A percentile compares a stretch with the other conserved stretches of the same genome.
Evolutionary conservation across 2,888 invertebrate genomes (phyloP).

Genomic region (Strigamia transsilvanica): DNA sequence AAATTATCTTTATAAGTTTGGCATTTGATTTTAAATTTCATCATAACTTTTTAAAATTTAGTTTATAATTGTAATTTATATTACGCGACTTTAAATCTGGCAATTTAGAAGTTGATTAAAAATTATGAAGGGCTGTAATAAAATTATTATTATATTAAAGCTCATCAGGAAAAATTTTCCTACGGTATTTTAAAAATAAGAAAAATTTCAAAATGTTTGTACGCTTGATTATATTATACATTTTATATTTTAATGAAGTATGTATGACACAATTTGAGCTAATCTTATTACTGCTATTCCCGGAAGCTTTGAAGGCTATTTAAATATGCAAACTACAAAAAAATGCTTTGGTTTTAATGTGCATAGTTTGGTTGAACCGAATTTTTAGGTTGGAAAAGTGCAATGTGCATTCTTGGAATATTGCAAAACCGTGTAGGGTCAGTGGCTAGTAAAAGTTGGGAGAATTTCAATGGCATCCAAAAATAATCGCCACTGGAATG

Average conservation of each 20-base stretch:
- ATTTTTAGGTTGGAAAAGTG: neutral
- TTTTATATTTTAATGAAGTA: neutral
- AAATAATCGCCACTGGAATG: conserved; percentile 10
- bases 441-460: neutral
- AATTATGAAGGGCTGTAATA: neutral
- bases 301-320: neutral
- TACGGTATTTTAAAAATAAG: too few relatives aligned
- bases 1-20: too few relatives aligned
- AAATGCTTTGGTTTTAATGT: conserved; percentile 1
- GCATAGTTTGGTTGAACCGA: conserved; percentile 6
- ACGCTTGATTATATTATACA: neutral
- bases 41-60: too few relatives aligned
- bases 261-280: neutral
- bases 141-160: too few relatives aligned
- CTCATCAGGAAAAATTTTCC: neutral
- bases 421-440: conserved; percentile 26
- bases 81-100: neutral
- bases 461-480: neutral
- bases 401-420: conserved; percentile 41
- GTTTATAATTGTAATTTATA: too few relatives aligned
- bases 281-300: neutral
- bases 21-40: too few relatives aligned
- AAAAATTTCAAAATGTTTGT: too few relatives aligned
- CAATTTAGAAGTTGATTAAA: neutral
- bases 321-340: conserved; percentile 8